Base-by-base conservation (phyloP, 2,113 vertebrate genomes). In the Tyrannus savana region DNA sequence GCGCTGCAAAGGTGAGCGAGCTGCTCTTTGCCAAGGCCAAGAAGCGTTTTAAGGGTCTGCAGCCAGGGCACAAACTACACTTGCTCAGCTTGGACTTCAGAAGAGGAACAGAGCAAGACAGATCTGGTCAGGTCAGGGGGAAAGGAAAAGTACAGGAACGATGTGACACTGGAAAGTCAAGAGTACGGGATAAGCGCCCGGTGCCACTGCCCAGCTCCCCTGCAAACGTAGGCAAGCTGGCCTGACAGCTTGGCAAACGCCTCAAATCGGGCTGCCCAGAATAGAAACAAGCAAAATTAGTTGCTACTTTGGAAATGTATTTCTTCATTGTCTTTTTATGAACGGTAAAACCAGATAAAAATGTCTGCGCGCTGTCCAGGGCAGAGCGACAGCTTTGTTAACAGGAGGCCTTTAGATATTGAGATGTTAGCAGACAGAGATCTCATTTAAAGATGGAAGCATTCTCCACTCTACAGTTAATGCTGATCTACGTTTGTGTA, bases 231-330 rank as follows among this genome's bases (percentile, higher is more conserved):
- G 79, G 75, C 33, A 2, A 85, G 73, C 73, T 78, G 91, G 72
- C 62, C 87, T 79, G 74, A 60, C 87, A 79, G 82, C 92, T 42
- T 80, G 85, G 92, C 84, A 79, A 94, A 58, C 0, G 2, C 28
- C 84, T 41, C 80, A 2, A 19, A 63, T 28, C 7, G 1, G 62
- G 77, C 87, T 58, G 50, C 84, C 77, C 66, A 27, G 79, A 96
- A 96, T 69, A 96, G 94, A 79, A 91, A n/a, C 80, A 15, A 87
- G 76, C 13, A 31, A 91, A 95, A 89, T 73, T n/a, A 87, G 73
- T 76, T 49, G 91, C 94, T 91, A 53, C 74, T 92, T 94, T 94
- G 87, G 74, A 94, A 93, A 87, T 3, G 1, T 31, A 60, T 79
- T 87, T 71, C 82, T 96, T 53, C 0, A 0, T 60, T 91, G 90